phyloP scores from a whole-genome alignment of 2,797 vertebrate species.

The Poeciliopsis presidionis region DNA sequence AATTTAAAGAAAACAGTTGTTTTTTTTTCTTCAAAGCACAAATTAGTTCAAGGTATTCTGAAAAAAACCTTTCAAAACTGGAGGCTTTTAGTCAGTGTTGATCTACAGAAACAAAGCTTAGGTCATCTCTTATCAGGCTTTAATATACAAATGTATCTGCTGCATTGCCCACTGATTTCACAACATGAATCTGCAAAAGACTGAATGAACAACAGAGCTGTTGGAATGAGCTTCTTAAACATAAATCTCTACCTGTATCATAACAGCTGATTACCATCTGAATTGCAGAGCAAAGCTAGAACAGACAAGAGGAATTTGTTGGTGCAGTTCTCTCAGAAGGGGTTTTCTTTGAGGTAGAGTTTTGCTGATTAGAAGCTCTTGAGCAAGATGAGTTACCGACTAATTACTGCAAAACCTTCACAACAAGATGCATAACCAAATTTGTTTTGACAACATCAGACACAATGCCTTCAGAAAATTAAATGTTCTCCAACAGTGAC shows the following conservation, averaged over 20 bases:
- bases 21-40: background rate
- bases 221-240: constrained; percentile 15
- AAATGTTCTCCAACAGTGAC: background rate
- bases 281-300: constrained; percentile 40
- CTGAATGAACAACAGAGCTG: background rate
- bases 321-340: constrained; percentile 34
- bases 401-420: constrained; percentile 55
- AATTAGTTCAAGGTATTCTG: background rate
- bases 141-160: constrained; percentile 21
- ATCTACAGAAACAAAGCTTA: background rate
- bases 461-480: background rate
- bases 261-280: constrained; percentile 22
- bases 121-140: constrained; percentile 28
- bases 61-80: constrained; percentile 4
- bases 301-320: constrained; percentile 30
- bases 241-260: constrained; percentile 1
- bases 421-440: constrained; percentile 20
- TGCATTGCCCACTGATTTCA: constrained; percentile 13
- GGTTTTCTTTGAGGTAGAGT: constrained; percentile 36
- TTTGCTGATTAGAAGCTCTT: constrained; percentile 48
- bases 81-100: background rate
- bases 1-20: background rate
- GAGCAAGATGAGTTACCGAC: constrained; percentile 30
- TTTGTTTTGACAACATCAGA: constrained; percentile 39
- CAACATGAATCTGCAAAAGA: background rate